Conservation (phyloP, 2,888 invertebrate genomes). For the Pedicia rivosa region DNA sequence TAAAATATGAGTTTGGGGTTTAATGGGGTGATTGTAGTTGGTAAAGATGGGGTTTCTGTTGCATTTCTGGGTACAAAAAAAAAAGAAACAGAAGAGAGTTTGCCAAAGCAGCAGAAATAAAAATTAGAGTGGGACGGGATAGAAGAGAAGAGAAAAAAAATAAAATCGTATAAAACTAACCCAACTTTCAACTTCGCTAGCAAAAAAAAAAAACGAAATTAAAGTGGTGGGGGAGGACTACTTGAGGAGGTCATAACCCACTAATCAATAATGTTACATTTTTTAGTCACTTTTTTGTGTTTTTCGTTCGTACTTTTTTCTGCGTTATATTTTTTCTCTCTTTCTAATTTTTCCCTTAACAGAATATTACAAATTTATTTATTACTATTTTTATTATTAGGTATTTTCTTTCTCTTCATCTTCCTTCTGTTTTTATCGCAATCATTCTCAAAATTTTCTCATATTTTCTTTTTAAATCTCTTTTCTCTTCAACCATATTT, state of each 20-base stretch:
- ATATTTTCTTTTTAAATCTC: too few species aligned
- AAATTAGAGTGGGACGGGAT: too few species aligned
- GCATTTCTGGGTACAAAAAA: too few species aligned
- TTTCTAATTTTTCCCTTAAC: background rate
- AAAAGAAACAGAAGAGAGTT: background rate
- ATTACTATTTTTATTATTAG: background rate
- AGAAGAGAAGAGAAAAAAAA: background rate
- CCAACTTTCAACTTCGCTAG: constrained; percentile 4
- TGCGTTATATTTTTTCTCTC: background rate
- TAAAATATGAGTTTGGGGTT: too few species aligned
- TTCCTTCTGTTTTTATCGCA: background rate
- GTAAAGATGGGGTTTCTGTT: too few species aligned
- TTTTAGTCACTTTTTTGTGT: constrained; percentile 8
- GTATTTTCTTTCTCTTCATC: background rate
- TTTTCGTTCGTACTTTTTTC: background rate
- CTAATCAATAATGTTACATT: constrained; percentile 16
- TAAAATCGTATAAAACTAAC: constrained; percentile 7
- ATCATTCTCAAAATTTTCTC: too few species aligned
- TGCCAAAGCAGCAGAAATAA: too few species aligned
- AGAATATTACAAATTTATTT: background rate
- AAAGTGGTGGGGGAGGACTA: too few species aligned
- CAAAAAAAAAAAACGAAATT: background rate
- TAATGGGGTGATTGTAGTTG: too few species aligned
- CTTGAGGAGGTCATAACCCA: constrained; percentile 11
- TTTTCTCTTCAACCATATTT: too few species aligned